These are phyloP conservation scores for Epinephelus coioides DNA, from an alignment of 2,797 vertebrate species.

Conservation along the genomic window DNA sequence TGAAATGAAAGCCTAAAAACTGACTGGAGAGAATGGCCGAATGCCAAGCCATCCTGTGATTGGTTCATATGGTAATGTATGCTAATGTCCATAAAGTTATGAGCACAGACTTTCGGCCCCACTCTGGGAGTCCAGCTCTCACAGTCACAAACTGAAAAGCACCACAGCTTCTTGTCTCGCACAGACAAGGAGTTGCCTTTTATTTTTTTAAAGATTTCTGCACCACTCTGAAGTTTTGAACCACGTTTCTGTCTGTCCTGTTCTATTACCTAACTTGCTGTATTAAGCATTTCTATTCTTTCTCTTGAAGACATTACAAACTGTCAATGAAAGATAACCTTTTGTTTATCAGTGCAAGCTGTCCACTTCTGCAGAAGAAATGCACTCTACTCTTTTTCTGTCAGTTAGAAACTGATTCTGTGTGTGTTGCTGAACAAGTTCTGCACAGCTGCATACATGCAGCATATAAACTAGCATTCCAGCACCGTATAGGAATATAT, in stretches of 20 bases:
- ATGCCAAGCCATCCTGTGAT: slow-evolving; percentile 22
- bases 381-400: neutral
- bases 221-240: neutral
- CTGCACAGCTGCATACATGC: neutral
- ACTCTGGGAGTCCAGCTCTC: neutral
- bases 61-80: slow-evolving; percentile 44
- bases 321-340: neutral
- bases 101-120: neutral
- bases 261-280: neutral
- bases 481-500: neutral
- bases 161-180: neutral
- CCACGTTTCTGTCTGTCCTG: neutral
- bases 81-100: slow-evolving; percentile 47
- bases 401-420: neutral
- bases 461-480: neutral
- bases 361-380: neutral
- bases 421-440: neutral
- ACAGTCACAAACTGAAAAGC: slow-evolving; percentile 10
- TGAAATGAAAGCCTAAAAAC: neutral
- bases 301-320: neutral
- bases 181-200: neutral
- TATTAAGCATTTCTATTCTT: neutral
- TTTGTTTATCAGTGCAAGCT: neutral
- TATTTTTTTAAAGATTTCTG: neutral
- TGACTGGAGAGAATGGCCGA: slow-evolving; percentile 27